Evolutionary conservation across 2,113 vertebrate genomes (phyloP), one percentile per base, ranked within the genome.

Genomic region (Oostethus manadensis): DNA sequence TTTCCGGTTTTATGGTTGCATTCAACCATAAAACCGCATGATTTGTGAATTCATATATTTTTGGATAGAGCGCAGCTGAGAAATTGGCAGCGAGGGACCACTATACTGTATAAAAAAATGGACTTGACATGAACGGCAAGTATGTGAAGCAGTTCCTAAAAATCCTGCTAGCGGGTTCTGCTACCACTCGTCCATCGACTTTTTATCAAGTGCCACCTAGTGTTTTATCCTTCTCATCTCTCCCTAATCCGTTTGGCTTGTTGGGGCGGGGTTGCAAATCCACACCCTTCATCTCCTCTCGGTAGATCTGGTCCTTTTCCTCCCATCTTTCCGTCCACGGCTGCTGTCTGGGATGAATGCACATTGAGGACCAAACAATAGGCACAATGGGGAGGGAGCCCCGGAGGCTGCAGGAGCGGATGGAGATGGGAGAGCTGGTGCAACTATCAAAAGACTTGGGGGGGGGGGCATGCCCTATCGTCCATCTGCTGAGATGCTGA

Each of bases 401-500:
- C 86, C 84, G 11, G 69, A 73, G 85, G 86, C 81, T 42, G 48
- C 59, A 72, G 80, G 76, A 68, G 77, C 64, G 63, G 73, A 67
- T 68, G 56, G 59, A 64, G 75, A 81, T 76, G 4, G 73, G 61
- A 66, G 77, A 68, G 45, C 42, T 59, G 59, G 81, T 76, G 67
- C 73, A 67, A 76, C 77, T 83, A 82, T 86, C 85, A 86, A 87
- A 88, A 84, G 82, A 54, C 70, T 53, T 66, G 13, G 38, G 10
- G 11, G 38, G 38, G 11, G 38, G 11, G 38, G 13, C 11, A 42
- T 42, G 38, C 13, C 38, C 70, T 80, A 74, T 62, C 83, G 64
- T 66, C 86, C 88, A 88, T 89, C 88, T 89, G 88, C 81, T 77
- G 71, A 73, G 71, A 66, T 45, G 73, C 58, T 71, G 75, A 78